Evolutionary conservation across 2,888 invertebrate species (phyloP).

Genomic region (Amphipoea lucens): DNA sequence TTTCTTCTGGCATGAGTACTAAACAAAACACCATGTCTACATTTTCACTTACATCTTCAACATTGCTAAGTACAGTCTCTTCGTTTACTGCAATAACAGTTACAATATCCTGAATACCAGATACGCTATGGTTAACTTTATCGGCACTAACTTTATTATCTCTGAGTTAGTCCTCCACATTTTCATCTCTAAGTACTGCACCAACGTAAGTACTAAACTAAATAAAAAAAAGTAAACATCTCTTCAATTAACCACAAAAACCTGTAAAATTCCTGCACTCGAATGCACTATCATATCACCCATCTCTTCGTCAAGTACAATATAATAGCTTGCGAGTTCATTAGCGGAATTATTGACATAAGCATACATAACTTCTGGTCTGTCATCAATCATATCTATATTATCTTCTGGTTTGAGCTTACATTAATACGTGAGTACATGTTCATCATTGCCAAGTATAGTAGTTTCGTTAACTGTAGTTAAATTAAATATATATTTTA

Average conservation of each 20-base stretch:
- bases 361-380: background rate
- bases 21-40: too few species aligned
- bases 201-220: too few species aligned
- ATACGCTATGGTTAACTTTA: too few species aligned
- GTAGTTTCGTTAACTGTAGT: background rate
- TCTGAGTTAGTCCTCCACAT: too few species aligned
- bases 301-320: conserved; percentile 45
- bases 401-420: too few species aligned
- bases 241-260: conserved; percentile 19
- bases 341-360: conserved; percentile 72
- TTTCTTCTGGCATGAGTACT: too few species aligned
- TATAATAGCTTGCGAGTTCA: conserved; percentile 65
- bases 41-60: too few species aligned
- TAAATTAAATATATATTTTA: background rate
- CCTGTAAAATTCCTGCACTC: conserved; percentile 28
- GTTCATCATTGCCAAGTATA: background rate
- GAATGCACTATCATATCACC: conserved; percentile 32
- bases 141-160: too few species aligned
- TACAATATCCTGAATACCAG: too few species aligned
- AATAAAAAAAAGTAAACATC: too few species aligned
- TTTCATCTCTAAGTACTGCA: background rate
- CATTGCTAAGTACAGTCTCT: too few species aligned
- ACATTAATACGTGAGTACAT: background rate
- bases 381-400: background rate
- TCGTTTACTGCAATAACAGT: background rate